phyloP scores from a whole-genome alignment of 2,888 invertebrate species.

The Girardia tigrina region DNA sequence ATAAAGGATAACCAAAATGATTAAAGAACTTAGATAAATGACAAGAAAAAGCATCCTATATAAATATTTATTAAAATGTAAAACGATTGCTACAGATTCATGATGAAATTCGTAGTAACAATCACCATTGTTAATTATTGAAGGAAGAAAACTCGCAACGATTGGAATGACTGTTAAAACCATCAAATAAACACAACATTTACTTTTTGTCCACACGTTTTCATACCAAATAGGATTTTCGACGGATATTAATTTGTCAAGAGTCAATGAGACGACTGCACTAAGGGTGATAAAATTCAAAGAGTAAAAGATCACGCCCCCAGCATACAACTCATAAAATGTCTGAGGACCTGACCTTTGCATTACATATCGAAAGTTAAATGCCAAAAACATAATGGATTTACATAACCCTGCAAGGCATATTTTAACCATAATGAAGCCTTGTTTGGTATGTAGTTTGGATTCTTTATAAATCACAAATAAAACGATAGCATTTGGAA shows the following conservation, averaged over 20 bases:
- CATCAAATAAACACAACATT: not conserved
- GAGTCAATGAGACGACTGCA: not conserved
- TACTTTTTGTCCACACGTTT: not conserved
- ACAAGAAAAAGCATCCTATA: not conserved
- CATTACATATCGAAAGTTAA: not conserved
- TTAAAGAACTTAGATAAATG: not conserved
- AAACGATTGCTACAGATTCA: not conserved
- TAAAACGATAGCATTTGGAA: not conserved
- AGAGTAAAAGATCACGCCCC: not conserved
- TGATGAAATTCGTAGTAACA: constrained; percentile 8
- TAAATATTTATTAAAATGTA: not conserved
- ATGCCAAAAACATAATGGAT: not conserved
- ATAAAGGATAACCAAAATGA: not conserved
- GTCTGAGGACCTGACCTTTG: not conserved
- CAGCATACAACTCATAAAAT: not conserved
- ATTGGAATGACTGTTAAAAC: not conserved
- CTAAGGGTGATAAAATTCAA: constrained; percentile 10
- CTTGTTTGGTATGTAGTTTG: not conserved
- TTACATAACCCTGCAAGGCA: not conserved
- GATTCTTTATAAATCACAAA: constrained; percentile 10
- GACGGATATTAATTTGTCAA: not conserved
- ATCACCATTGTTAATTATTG: not conserved
- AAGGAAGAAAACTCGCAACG: not conserved
- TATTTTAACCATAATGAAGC: not conserved
- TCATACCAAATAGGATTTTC: not conserved